phyloP scores from a whole-genome alignment of 2,113 vertebrate species.

The Bostrychus sinensis region DNA sequence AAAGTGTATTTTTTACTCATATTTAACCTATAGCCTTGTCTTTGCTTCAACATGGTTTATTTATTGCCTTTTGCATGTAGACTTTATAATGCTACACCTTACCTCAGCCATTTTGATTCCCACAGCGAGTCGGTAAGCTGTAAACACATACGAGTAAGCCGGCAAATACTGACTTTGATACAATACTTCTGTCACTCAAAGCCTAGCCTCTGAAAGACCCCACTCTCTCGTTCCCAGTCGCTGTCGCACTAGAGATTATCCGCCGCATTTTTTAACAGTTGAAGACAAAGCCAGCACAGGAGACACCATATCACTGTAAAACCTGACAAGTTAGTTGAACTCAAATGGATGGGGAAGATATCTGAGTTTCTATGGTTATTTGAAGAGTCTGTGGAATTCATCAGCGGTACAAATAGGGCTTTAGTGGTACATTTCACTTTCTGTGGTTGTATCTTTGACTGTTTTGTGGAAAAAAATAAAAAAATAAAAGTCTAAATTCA shows the following conservation, averaged over 20 bases:
- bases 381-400: no score
- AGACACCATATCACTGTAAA: no score
- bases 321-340: no score
- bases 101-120: slow-evolving; percentile 11
- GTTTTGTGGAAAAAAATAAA: no score
- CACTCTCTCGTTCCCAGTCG: slow-evolving; percentile 24
- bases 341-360: no score
- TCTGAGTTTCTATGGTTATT: no score
- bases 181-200: slow-evolving; percentile 51
- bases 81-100: slow-evolving; percentile 5
- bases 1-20: slow-evolving; percentile 26
- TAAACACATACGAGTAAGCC: slow-evolving; percentile 26
- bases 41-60: slow-evolving; percentile 8
- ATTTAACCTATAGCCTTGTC: slow-evolving; percentile 47
- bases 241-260: slow-evolving; percentile 34
- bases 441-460: no score
- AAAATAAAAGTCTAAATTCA: no score
- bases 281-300: slow-evolving; percentile 35
- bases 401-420: no score
- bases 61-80: not conserved
- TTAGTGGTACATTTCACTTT: no score
- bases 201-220: slow-evolving; percentile 50
- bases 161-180: slow-evolving; percentile 42
- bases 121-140: not conserved
- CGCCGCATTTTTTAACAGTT: slow-evolving; percentile 27